Evolutionary conservation across 2,113 vertebrate genomes (phyloP).

Genomic region (Odocoileus virginianus): DNA sequence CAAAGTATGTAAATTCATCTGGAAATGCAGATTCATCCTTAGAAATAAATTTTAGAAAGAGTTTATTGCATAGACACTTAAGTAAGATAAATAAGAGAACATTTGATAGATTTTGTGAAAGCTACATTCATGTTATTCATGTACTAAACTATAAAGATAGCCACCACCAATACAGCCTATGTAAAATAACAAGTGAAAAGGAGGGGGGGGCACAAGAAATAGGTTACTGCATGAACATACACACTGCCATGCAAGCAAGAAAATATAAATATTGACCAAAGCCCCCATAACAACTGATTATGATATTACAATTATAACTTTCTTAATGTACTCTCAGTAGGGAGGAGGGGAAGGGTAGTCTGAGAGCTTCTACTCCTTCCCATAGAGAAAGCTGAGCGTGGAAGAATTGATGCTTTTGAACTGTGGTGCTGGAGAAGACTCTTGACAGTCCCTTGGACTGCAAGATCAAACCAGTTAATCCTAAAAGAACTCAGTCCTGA

Average conservation of each 20-base stretch:
- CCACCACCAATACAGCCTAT: not conserved
- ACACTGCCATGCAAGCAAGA: not conserved
- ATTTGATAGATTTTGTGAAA: not conserved
- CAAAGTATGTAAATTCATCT: not conserved
- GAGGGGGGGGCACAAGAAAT: not conserved
- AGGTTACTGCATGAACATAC: not conserved
- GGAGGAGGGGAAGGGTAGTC: not conserved
- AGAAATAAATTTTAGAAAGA: not conserved
- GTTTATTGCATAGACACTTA: not conserved
- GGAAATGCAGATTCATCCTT: not conserved
- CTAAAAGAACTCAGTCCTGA: not conserved
- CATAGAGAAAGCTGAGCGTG: accelerated
- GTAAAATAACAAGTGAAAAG: not conserved
- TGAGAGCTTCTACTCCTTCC: not conserved
- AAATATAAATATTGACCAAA: not conserved
- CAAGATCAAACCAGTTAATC: not conserved
- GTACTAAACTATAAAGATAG: not conserved
- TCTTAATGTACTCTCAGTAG: not conserved
- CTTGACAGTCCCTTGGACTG: not conserved
- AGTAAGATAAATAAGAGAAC: not conserved
- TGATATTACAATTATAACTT: not conserved
- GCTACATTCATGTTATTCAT: not conserved
- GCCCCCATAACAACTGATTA: not conserved
- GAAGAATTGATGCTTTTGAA: not conserved
- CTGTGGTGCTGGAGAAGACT: not conserved